Percentiles rank a stretch among this genome's conserved stretches.
These are phyloP conservation scores for Cantharis flavilabris DNA, from an alignment of 2,888 invertebrate species.

Conservation along the genomic window DNA sequence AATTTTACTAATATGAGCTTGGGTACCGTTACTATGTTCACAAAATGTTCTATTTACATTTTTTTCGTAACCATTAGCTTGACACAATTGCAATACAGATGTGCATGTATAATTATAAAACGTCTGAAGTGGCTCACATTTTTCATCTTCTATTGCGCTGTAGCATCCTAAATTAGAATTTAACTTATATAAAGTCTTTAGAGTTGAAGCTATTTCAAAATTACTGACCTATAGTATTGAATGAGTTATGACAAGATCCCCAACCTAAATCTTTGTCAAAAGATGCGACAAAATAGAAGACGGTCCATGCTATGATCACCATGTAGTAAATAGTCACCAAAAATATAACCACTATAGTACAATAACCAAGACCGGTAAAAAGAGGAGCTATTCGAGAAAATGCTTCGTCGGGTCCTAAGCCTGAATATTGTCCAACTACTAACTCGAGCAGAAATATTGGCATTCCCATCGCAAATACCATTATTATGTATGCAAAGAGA, in stretches of 20 bases:
- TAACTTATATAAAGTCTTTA: neutral
- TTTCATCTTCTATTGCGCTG: conserved; percentile 64
- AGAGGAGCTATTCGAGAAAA: conserved; percentile 67
- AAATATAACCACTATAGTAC: conserved; percentile 72
- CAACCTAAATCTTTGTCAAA: conserved; percentile 67
- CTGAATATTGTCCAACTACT: conserved; percentile 78
- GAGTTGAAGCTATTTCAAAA: neutral
- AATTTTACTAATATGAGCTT: conserved; percentile 59
- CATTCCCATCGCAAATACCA: conserved; percentile 76
- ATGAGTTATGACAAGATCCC: conserved; percentile 69
- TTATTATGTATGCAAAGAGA: conserved; percentile 72
- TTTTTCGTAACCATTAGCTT: conserved; percentile 46
- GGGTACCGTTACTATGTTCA: conserved; percentile 43
- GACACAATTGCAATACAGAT: conserved; percentile 59
- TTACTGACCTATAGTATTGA: conserved; percentile 64
- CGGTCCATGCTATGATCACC: conserved; percentile 78
- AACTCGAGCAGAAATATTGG: conserved; percentile 82
- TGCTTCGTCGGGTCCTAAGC: conserved; percentile 71
- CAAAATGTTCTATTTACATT: conserved; percentile 59
- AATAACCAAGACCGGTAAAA: conserved; percentile 67
- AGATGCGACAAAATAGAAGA: conserved; percentile 76
- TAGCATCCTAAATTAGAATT: conserved; percentile 61
- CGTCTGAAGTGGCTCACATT: conserved; percentile 59
- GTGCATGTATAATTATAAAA: conserved; percentile 61
- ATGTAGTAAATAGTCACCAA: conserved; percentile 78